Evolutionary conservation across 2,888 invertebrate species (phyloP).

Genomic region (Ganaspis brasiliensis): DNA sequence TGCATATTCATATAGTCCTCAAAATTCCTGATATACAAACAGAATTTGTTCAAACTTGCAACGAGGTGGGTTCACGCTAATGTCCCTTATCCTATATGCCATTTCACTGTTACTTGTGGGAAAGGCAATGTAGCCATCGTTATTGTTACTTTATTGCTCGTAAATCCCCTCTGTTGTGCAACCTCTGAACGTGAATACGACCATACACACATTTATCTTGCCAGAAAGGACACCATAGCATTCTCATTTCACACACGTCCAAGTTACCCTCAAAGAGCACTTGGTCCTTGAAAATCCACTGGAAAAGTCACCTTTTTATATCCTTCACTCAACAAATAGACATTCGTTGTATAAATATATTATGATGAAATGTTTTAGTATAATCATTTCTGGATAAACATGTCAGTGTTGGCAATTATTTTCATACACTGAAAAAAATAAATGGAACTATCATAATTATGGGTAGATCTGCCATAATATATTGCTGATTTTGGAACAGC

Average conservation of each 20-base stretch:
- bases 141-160: slow-evolving; percentile 60
- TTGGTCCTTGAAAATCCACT: not conserved
- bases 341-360: slow-evolving; percentile 26
- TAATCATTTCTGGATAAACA: no score
- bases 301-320: not conserved
- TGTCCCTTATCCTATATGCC: not conserved
- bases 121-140: slow-evolving; percentile 52
- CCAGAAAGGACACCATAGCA: not conserved
- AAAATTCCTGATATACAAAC: slow-evolving; percentile 27
- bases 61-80: slow-evolving; percentile 19
- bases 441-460: no score
- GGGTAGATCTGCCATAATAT: no score
- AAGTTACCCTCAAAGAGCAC: not conserved
- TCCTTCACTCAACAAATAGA: not conserved
- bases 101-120: slow-evolving; percentile 14
- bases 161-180: slow-evolving; percentile 53
- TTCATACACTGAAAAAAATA: no score
- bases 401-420: no score
- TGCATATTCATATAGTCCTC: slow-evolving; percentile 24
- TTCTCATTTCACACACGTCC: slow-evolving; percentile 11
- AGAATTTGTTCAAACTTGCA: slow-evolving; percentile 22
- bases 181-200: slow-evolving; percentile 46
- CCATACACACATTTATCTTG: slow-evolving; percentile 18
- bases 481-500: no score
- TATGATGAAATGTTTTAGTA: not conserved